Percentiles rank a stretch among this genome's conserved stretches.
Evolutionary conservation across 35 echinoderm and acorn worm genomes (phyloP).

Genomic region (Strongylocentrotus purpuratus): DNA sequence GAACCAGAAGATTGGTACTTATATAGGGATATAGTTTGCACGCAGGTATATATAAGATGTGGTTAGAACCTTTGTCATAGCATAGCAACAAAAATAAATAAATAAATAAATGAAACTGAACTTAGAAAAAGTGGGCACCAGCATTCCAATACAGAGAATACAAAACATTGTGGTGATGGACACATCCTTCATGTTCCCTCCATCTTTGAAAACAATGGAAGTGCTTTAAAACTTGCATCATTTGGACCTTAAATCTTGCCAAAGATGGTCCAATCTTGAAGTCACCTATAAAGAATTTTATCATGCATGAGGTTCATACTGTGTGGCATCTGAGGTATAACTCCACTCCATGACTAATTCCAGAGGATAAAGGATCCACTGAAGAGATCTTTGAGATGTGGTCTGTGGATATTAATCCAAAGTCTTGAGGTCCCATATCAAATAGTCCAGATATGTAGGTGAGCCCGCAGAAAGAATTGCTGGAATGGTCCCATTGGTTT

Average conservation of each 20-base stretch:
- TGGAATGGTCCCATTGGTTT: background rate
- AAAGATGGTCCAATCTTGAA: background rate
- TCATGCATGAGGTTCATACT: background rate
- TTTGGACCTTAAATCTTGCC: background rate
- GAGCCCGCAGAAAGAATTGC: background rate
- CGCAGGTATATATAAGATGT: too few relatives aligned
- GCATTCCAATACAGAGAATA: too few relatives aligned
- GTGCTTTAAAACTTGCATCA: too few relatives aligned
- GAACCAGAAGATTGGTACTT: too few relatives aligned
- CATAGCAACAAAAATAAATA: too few relatives aligned
- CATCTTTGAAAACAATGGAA: too few relatives aligned
- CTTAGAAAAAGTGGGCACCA: too few relatives aligned
- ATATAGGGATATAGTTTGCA: too few relatives aligned
- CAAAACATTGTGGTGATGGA: background rate
- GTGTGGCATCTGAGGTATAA: slow-evolving; percentile 1
- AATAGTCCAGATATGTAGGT: background rate
- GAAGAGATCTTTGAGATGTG: background rate
- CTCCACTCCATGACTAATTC: background rate
- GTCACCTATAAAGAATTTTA: background rate
- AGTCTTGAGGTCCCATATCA: background rate
- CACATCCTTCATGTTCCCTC: too few relatives aligned
- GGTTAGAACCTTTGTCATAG: too few relatives aligned
- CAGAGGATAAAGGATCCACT: background rate
- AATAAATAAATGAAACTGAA: too few relatives aligned
- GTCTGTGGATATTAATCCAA: background rate